These are phyloP conservation scores for Myopa testacea DNA, from an alignment of 2,888 invertebrate genomes.

Conservation along the genomic window DNA sequence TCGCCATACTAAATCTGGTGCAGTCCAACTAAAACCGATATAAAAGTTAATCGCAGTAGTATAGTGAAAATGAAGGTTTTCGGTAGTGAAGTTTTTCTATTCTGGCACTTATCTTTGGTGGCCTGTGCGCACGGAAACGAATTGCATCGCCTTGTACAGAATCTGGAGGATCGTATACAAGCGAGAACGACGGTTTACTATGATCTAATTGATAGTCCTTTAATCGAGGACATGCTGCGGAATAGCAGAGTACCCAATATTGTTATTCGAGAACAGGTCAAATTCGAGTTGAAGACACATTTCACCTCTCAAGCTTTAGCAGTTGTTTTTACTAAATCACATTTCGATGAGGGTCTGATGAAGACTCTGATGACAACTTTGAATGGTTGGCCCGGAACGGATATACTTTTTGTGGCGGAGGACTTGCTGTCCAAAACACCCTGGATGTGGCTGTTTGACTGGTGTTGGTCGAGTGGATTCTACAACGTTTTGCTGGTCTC, in stretches of 20 bases:
- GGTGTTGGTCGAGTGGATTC: conserved; percentile 31
- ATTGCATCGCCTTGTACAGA: not conserved
- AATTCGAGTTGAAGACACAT: conserved; percentile 11
- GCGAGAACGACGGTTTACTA: conserved; percentile 30
- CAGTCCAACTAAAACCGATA: too few species aligned
- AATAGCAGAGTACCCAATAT: conserved; percentile 24
- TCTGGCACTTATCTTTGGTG: too few species aligned
- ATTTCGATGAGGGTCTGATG: not conserved
- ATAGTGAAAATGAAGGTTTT: too few species aligned
- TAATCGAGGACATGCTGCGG: not conserved
- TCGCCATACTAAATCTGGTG: too few species aligned
- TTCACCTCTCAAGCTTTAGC: conserved; percentile 27
- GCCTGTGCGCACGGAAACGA: too few species aligned
- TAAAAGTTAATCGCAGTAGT: too few species aligned
- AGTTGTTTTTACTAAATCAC: conserved; percentile 3
- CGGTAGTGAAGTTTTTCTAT: too few species aligned
- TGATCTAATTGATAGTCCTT: conserved; percentile 16
- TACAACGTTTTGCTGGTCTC: conserved; percentile 18
- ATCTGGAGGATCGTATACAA: conserved; percentile 21
- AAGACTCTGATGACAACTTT: not conserved
- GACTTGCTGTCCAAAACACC: not conserved
- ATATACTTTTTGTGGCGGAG: conserved; percentile 31
- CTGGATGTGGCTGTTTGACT: conserved; percentile 26
- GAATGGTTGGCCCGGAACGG: conserved; percentile 18
- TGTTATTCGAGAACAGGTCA: not conserved